These are phyloP conservation scores for Darevskia nairensis DNA, from an alignment of 2,797 vertebrate species.

Conservation along the genomic window DNA sequence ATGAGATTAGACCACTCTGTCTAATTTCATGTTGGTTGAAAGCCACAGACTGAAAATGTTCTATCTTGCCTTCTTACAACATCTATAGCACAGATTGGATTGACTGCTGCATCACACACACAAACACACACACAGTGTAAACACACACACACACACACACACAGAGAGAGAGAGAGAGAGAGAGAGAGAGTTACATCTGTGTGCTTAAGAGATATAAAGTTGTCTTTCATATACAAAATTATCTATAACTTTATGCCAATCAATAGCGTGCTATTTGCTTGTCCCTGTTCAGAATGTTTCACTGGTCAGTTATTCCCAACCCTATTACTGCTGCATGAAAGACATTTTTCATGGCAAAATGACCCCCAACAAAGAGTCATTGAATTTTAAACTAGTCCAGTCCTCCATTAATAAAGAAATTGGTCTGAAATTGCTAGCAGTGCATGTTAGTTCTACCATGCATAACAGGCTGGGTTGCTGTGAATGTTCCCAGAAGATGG, in stretches of 20 bases:
- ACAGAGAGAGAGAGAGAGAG: no score
- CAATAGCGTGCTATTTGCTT: not conserved
- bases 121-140: not conserved
- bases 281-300: not conserved
- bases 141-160: no score
- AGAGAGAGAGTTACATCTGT: not conserved
- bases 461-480: not conserved
- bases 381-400: not conserved
- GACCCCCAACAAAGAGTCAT: not conserved
- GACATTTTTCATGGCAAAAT: not conserved
- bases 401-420: not conserved
- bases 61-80: not conserved
- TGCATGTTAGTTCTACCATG: not conserved
- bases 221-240: not conserved
- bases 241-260: not conserved
- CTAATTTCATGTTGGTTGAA: not conserved
- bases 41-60: not conserved
- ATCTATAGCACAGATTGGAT: not conserved
- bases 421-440: not conserved
- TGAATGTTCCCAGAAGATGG: constrained; percentile 24
- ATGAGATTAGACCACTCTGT: not conserved
- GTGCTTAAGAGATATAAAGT: not conserved
- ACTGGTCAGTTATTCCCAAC: not conserved
- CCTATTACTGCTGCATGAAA: not conserved
- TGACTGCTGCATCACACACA: not conserved